Base-by-base conservation (phyloP, 2,797 vertebrate genomes). In the Acanthiza pusilla region DNA sequence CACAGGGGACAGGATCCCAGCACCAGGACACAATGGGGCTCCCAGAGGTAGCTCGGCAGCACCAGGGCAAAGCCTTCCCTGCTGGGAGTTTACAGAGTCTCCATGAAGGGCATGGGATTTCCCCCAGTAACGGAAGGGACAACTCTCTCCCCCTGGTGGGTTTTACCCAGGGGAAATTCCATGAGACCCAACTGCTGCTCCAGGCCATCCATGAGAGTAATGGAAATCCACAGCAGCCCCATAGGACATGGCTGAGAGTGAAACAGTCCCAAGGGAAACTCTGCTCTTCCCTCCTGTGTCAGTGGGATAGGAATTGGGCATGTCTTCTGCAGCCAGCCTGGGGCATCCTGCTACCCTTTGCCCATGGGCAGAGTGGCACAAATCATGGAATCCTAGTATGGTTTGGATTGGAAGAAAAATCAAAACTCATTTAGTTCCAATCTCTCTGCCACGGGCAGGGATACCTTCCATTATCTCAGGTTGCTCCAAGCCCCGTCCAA, bases 101-200 rank as follows among this genome's bases (percentile, higher is more conserved):
- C 75, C 90, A 32, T 7, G 27, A 27, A 27, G 26, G 72, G 58
- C 38, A 51, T 0, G 3, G 93, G 72, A 63, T 63, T 95, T 73
- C 61, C 91, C 89, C 53, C 57, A 13, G n/a, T 0, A 40, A 40
- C 48, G 48, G 36, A 71, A 45, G 71, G 66, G 78, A 77, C 38
- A 72, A 51, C 11, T 40, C 42, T 67, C 57, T 75, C 72, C 57
- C 38, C 30, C 0, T 1, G 4, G 11, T 2, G 63, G 90, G 61
- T 88, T 91, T 86, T 85, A 88, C 85, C 58, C 78, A 23, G 47
- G 51, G 78, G 82, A 82, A 94, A 85, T 75, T 85, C 85, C 88
- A 63, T 3, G 20, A 89, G 63, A 53, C 57, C 55, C 5, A 0
- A 40, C 5, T 20, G 57, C 66, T 63, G 68, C 83, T 74, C 68